phyloP scores from a whole-genome alignment of 2,113 vertebrate genomes.

The Semicossyphus pulcher region DNA sequence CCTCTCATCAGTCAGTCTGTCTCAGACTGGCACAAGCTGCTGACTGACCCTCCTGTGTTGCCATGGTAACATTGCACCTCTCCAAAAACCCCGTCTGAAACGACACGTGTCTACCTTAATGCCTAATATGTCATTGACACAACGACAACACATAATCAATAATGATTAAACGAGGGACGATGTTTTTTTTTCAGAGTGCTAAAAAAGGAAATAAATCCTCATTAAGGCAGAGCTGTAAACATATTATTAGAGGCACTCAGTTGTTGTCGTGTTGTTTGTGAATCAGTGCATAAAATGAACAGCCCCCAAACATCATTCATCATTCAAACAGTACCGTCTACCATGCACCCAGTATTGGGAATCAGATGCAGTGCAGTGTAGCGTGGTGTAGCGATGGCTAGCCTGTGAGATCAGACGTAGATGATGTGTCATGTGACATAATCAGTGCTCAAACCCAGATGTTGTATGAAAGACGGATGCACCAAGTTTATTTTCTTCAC shows the following conservation, averaged over 20 bases:
- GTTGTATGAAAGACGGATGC: neutral
- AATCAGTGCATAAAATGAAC: conserved; percentile 15
- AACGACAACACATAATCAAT: neutral
- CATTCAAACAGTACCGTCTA: conserved; percentile 3
- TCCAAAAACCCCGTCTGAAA: neutral
- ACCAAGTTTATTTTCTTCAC: neutral
- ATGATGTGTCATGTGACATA: neutral
- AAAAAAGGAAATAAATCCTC: neutral
- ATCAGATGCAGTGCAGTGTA: neutral
- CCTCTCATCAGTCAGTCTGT: conserved; percentile 43
- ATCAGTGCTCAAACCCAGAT: no score
- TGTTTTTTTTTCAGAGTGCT: neutral
- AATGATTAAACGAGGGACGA: neutral
- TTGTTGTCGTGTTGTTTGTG: neutral
- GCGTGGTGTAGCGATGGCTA: neutral
- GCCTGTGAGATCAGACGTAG: neutral
- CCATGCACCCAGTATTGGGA: neutral
- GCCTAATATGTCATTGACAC: neutral
- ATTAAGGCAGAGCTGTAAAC: neutral
- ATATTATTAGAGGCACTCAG: neutral
- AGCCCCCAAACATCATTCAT: conserved; percentile 17
- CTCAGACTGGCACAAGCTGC: conserved; percentile 52
- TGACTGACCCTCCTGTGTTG: conserved; percentile 60
- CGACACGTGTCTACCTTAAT: neutral
- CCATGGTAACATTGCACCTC: conserved; percentile 58